Base-by-base conservation (phyloP, 1,140 invertebrate genomes). In the Ceratina australensis region DNA sequence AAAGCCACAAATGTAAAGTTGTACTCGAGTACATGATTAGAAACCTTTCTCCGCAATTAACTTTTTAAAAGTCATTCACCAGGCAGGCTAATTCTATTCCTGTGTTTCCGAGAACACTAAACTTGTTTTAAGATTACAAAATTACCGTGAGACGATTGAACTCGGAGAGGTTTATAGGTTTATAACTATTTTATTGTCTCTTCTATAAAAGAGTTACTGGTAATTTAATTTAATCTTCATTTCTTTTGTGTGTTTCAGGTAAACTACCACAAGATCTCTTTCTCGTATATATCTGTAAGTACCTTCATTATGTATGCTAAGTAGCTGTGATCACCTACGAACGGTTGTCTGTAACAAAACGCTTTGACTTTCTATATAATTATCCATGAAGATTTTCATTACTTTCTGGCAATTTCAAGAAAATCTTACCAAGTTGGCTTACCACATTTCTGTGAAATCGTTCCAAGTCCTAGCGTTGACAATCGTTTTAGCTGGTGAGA, bases 161-260 rank as follows among this genome's bases (percentile, higher is more conserved):
- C 3, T 24, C 33, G 3, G 13, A 13, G n/a, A 42, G 7, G 50
- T 13, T 0, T 10, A 26, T 67, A 7, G 24, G 49, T 66, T 7
- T 3, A 3, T 26, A 2, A 24, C 22, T 60, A 18, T 26, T n/a
- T n/a, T 16, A 24, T 60, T 18, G 2, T 57, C 20, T 20, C 10
- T 7, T 57, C 18, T 54, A 54, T 63, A 5, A n/a, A 13, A 63
- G 18, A n/a, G 26, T 63, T 42, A 63, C 33, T 65, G 3, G 3
- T 22, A 26, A 7, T 49, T 57, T 42, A 3, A 16, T 24, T 16
- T 65, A 54, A 73, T 47, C 18, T 0, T 33, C 1, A 5, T n/a
- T 28, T 66, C 52, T 18, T 10, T 69, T 33, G 5, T 76, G 8
- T 76, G 56, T 76, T 76, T 8, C 56, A 76, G 73, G 73, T 76